Evolutionary conservation across 2,113 vertebrate genomes (phyloP), one percentile per base, ranked within the genome.

Genomic region (Cynoglossus semilaevis): DNA sequence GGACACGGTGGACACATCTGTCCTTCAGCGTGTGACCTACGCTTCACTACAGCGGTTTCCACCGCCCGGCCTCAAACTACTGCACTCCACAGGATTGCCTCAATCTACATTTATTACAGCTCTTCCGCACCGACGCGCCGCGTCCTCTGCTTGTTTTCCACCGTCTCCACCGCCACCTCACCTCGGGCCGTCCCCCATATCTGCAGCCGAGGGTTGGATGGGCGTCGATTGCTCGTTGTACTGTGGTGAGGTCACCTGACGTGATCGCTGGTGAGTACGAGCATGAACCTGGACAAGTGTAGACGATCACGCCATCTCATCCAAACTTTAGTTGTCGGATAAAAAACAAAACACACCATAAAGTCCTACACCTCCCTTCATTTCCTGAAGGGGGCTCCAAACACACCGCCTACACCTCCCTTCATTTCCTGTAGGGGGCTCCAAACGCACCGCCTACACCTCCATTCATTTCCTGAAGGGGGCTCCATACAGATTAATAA

Each of bases 171-270:
- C 41, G 79, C 51, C 36, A 58, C 66, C 76, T 86, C 74, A 77
- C 80, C 76, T 53, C 35, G 54, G 78, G 47, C 43, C 67, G 49
- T 77, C 67, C 53, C 85, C 56, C 77, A 58, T 76, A 67, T 70
- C 75, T 79, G 63, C 43, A 65, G 65, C 71, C 76, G 74, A 62
- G 56, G 49, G 70, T 42, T 52, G 67, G 57, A 63, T 46, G 43
- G 18, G 67, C 56, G 66, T 83, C 82, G 80, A 85, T 84, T 84
- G 80, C 70, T 82, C 83, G 81, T 73, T 81, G 67, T 80, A 70
- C 70, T 63, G 44, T 47, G 36, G 65, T 41, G 49, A 59, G 72
- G 86, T 73, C 78, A 67, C 75, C 58, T 81, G 65, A 70, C 70
- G n/a, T n/a, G n/a, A 51, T 37, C 46, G 49, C 36, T 55, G 57